Conservation (phyloP, 2,888 invertebrate species). For the Embidobia sp. region DNA sequence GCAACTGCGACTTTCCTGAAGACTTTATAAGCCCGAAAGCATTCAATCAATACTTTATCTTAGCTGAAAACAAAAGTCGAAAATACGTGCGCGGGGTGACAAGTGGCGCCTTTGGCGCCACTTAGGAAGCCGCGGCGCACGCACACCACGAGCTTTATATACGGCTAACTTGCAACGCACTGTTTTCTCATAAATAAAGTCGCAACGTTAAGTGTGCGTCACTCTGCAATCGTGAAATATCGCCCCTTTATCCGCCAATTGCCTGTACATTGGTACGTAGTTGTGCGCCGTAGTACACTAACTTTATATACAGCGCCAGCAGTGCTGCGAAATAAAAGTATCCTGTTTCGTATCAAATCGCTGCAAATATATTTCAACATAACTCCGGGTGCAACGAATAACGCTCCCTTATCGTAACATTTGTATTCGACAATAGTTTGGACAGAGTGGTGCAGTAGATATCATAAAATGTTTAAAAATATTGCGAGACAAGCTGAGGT, state of each 20-base stretch:
- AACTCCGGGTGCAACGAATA: conserved; percentile 36
- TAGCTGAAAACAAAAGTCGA: conserved; percentile 47
- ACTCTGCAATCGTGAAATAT: conserved; percentile 55
- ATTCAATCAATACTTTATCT: conserved; percentile 58
- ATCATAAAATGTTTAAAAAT: conserved; percentile 21
- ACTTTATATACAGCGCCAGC: conserved; percentile 24
- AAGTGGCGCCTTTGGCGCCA: conserved; percentile 53
- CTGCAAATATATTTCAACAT: conserved; percentile 45
- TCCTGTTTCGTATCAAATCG: conserved; percentile 35
- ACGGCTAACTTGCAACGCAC: conserved; percentile 33
- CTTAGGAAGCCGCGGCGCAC: conserved; percentile 27
- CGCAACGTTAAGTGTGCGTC: conserved; percentile 52
- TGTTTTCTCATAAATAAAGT: conserved; percentile 59
- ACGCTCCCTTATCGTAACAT: conserved; percentile 43
- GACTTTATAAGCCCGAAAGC: conserved; percentile 12
- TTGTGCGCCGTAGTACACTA: conserved; percentile 15
- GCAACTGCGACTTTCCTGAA: neutral
- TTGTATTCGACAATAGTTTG: conserved; percentile 40
- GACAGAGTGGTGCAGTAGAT: conserved; percentile 8
- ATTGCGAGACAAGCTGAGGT: neutral
- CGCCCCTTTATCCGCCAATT: conserved; percentile 60
- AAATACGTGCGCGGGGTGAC: conserved; percentile 54
- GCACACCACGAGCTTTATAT: conserved; percentile 24
- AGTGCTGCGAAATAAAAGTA: conserved; percentile 38
- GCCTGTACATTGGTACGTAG: conserved; percentile 43